phyloP scores from a whole-genome alignment of 1,140 invertebrate species.

The Pogonus chalceus region DNA sequence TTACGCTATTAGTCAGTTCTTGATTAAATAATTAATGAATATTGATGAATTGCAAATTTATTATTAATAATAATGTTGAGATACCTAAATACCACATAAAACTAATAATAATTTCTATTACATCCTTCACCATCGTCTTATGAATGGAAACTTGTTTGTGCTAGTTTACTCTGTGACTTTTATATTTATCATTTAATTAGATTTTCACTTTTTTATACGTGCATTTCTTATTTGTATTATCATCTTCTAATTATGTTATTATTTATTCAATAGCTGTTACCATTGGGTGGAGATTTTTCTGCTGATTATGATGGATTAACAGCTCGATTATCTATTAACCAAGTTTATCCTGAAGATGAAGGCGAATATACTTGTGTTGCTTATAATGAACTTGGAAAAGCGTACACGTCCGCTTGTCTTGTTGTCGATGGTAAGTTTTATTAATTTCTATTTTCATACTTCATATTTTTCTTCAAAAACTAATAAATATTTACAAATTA shows the following conservation, averaged over 20 bases:
- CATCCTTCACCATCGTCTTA: too few species aligned
- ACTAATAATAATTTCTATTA: too few species aligned
- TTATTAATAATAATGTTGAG: too few species aligned
- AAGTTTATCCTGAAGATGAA: conserved; percentile 76
- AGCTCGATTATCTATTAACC: conserved; percentile 58
- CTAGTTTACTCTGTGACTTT: too few species aligned
- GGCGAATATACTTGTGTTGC: conserved; percentile 82
- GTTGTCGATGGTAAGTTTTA: conserved; percentile 62
- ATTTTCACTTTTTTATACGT: not conserved
- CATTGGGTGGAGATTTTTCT: conserved; percentile 57
- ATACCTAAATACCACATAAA: too few species aligned
- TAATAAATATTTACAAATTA: too few species aligned
- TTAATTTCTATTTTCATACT: not conserved
- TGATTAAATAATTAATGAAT: too few species aligned
- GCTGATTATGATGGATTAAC: conserved; percentile 54
- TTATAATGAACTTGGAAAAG: conserved; percentile 68
- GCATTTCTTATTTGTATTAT: not conserved
- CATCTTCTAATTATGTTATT: conserved; percentile 1
- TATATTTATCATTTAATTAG: conserved; percentile 2
- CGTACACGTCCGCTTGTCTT: conserved; percentile 65
- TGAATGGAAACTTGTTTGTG: too few species aligned
- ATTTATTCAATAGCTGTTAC: conserved; percentile 45
- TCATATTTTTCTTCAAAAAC: not conserved
- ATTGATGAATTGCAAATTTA: too few species aligned
- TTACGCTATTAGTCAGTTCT: too few species aligned